Conservation (phyloP, 2,888 invertebrate species). For the Gastracanthus pulcherrimus region DNA sequence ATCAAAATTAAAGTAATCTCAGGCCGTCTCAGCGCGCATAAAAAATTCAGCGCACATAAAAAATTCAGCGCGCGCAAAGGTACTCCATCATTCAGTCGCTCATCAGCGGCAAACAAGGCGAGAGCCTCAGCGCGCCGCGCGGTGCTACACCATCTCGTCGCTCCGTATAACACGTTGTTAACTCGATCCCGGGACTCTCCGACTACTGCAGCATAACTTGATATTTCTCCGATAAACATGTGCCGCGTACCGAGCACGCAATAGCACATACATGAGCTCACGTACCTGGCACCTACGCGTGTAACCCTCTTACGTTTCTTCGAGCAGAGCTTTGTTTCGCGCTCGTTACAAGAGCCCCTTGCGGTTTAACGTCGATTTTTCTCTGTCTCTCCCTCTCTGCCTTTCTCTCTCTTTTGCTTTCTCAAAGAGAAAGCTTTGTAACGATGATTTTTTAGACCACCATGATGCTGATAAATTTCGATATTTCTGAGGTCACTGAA, state of each 20-base stretch:
- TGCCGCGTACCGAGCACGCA: background rate
- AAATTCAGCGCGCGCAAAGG: background rate
- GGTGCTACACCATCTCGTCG: too few relatives aligned
- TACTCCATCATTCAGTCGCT: constrained; percentile 8
- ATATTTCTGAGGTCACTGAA: too few relatives aligned
- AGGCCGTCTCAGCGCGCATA: background rate
- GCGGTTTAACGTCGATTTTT: constrained; percentile 3
- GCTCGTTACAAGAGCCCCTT: constrained; percentile 4
- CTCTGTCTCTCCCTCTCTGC: too few relatives aligned
- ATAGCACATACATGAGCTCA: background rate
- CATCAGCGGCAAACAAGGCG: background rate
- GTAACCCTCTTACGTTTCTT: background rate
- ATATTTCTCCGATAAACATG: constrained; percentile 20
- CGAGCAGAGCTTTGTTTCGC: background rate
- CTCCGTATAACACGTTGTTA: constrained; percentile 21
- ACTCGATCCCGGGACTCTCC: background rate
- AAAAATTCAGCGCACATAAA: background rate
- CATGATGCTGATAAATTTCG: too few relatives aligned
- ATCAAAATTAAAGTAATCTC: background rate
- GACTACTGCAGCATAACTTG: constrained; percentile 6
- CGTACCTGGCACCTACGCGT: too few relatives aligned
- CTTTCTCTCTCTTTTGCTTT: too few relatives aligned
- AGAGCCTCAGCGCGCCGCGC: background rate
- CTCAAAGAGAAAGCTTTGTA: too few relatives aligned
- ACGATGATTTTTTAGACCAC: too few relatives aligned